Percentiles rank a stretch among this genome's conserved stretches.
These are phyloP conservation scores for Tetraodon nigroviridis DNA, from an alignment of 2,113 vertebrate species.

Conservation along the genomic window DNA sequence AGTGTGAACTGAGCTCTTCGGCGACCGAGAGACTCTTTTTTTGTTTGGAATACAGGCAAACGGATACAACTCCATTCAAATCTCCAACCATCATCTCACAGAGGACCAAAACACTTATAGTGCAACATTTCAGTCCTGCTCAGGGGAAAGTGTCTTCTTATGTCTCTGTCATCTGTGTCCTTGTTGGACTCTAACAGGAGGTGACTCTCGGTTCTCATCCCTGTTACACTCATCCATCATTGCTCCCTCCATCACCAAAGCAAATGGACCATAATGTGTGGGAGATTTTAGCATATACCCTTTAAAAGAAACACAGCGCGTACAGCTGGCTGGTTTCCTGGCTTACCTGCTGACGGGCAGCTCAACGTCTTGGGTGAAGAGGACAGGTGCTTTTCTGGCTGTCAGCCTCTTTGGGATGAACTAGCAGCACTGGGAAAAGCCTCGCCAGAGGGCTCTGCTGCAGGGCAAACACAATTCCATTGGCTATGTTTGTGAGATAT, in stretches of 20 bases:
- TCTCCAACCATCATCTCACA: slow-evolving; percentile 13
- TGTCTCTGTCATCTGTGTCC: slow-evolving; percentile 34
- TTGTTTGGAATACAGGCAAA: slow-evolving; percentile 44
- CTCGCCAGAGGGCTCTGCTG: slow-evolving; percentile 37
- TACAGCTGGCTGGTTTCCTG: slow-evolving; percentile 23
- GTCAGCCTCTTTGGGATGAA: slow-evolving; percentile 34
- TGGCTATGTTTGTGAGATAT: slow-evolving; percentile 59
- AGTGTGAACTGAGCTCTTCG: slow-evolving; percentile 19
- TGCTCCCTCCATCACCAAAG: slow-evolving; percentile 28
- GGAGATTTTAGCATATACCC: slow-evolving; percentile 21
- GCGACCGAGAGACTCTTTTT: slow-evolving; percentile 1
- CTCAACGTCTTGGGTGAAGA: slow-evolving; percentile 16
- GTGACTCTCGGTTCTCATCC: slow-evolving; percentile 45
- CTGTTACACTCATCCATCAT: slow-evolving; percentile 39
- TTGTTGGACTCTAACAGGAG: slow-evolving; percentile 58
- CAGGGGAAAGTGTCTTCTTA: slow-evolving; percentile 33
- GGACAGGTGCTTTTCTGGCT: slow-evolving; percentile 47
- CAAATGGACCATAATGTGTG: slow-evolving; percentile 36
- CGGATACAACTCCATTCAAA: slow-evolving; percentile 41
- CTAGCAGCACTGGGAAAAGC: slow-evolving; percentile 44
- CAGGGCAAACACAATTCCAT: slow-evolving; percentile 49
- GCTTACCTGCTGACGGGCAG: slow-evolving; percentile 17
- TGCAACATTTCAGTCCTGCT: slow-evolving; percentile 43
- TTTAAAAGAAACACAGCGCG: slow-evolving; percentile 1
- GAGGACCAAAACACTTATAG: slow-evolving; percentile 26